Base-by-base conservation (phyloP, 1,140 invertebrate genomes). In the Caerostris darwini region DNA sequence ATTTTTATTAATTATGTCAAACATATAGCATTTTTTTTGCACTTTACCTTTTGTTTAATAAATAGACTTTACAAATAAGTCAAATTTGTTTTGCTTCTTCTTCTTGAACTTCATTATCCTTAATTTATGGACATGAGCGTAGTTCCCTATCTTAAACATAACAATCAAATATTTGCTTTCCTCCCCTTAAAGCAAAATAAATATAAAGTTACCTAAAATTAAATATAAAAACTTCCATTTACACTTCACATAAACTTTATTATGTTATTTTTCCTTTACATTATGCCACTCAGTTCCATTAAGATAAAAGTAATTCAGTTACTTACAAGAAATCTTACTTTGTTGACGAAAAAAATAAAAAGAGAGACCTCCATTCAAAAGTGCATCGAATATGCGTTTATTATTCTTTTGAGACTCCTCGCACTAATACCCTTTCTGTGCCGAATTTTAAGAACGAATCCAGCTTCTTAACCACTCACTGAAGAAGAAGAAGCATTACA, bases 301-400 rank as follows among this genome's bases (percentile, higher is more conserved):
- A 71, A n/a, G 19, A n/a, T n/a, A n/a, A n/a, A n/a, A n/a, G 69
- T 71, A 71, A 71, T 71, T 71, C 69, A 71, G n/a, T 71, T 71
- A n/a, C n/a, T n/a, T n/a, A 71, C n/a, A 71, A 10, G 10, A 71
- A 71, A 71, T 10, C 34, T 19, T 71, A 71, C 69, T 71, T 71
- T 71, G 7, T 71, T 34, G n/a, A 8, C 19, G 19, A 50, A 71
- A 71, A n/a, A 10, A 34, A 34, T 71, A 71, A 50, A n/a, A 34
- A 71, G 50, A 71, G n/a, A 71, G 10, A 10, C 19, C 19, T 71
- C 8, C 12, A 71, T 71, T 71, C 19, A 34, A 71, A 10, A 71
- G 69, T 8, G 19, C 69, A 8, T 50, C 69, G 19, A 71, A 71
- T 71, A 71, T 71, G 19, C 19, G 7, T 71, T 34, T 71, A 71